Conservation (phyloP, 2,797 vertebrate genomes). For the Pseudotriccus pelzelni region DNA sequence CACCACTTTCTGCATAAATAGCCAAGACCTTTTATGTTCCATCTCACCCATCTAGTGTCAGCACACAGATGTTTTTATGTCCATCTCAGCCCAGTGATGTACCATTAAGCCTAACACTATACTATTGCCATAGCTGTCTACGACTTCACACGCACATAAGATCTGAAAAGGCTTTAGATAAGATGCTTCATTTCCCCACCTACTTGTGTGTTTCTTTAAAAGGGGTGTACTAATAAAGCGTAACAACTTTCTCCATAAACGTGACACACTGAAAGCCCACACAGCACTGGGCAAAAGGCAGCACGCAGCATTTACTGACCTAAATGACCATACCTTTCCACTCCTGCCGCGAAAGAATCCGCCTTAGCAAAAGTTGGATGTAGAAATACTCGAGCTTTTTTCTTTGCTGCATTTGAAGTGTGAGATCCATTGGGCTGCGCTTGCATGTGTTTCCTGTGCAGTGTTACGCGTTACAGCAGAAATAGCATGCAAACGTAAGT, state of each 20-base stretch:
- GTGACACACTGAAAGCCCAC: neutral
- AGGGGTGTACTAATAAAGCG: neutral
- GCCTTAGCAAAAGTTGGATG: neutral
- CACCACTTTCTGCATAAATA: neutral
- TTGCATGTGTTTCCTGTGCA: neutral
- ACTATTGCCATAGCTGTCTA: neutral
- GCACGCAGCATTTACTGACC: rapidly evolving
- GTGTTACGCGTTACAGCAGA: rapidly evolving
- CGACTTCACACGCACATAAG: neutral
- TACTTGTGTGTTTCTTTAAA: neutral
- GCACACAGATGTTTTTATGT: neutral
- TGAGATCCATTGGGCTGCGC: neutral
- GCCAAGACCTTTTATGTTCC: neutral
- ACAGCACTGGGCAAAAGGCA: neutral
- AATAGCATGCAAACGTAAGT: neutral
- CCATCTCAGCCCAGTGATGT: neutral
- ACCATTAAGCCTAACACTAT: neutral
- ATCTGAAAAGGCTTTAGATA: neutral
- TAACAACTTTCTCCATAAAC: neutral
- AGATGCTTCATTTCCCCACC: neutral
- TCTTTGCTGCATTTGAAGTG: neutral
- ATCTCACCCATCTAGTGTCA: neutral
- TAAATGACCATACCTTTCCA: rapidly evolving
- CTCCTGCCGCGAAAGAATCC: neutral
- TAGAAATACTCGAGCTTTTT: neutral